Percentiles rank a stretch among this genome's conserved stretches.
Conservation (phyloP, 2,888 invertebrate genomes). For the Dasysyrphus tricinctus region DNA sequence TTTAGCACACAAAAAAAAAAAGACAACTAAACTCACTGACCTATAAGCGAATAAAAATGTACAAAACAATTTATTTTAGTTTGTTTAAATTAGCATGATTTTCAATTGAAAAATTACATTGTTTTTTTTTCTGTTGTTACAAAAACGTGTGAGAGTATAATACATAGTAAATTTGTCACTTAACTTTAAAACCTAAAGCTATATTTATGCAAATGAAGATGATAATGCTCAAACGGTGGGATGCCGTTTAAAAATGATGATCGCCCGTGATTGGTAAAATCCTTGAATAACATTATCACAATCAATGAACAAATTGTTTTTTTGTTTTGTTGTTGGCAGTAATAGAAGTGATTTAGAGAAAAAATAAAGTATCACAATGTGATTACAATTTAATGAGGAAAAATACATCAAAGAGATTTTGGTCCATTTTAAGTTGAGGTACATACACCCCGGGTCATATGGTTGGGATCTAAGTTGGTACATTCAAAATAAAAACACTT, state of each 20-base stretch:
- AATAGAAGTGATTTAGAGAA: not conserved
- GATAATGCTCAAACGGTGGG: conserved; percentile 12
- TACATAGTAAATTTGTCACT: conserved; percentile 18
- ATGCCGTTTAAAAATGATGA: conserved; percentile 24
- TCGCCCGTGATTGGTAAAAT: conserved; percentile 31
- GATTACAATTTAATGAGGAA: not conserved
- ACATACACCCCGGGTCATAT: not conserved
- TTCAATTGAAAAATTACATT: conserved; percentile 63
- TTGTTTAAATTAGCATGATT: conserved; percentile 63
- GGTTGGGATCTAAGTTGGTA: not conserved
- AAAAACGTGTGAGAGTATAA: not conserved
- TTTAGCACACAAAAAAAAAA: not conserved
- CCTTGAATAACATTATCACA: conserved; percentile 2
- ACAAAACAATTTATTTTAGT: conserved; percentile 58
- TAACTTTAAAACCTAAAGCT: not conserved
- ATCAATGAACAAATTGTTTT: not conserved
- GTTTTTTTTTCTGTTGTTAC: conserved; percentile 1
- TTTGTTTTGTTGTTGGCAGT: not conserved
- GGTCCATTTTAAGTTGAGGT: too few species aligned
- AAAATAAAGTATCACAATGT: not conserved
- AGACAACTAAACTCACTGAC: conserved; percentile 21
- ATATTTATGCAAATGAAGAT: conserved; percentile 2
- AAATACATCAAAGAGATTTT: not conserved
- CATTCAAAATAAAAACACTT: too few species aligned
- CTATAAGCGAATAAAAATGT: conserved; percentile 42